These are phyloP conservation scores for Regulus satrapa DNA, from an alignment of 2,113 vertebrate species.

Conservation along the genomic window DNA sequence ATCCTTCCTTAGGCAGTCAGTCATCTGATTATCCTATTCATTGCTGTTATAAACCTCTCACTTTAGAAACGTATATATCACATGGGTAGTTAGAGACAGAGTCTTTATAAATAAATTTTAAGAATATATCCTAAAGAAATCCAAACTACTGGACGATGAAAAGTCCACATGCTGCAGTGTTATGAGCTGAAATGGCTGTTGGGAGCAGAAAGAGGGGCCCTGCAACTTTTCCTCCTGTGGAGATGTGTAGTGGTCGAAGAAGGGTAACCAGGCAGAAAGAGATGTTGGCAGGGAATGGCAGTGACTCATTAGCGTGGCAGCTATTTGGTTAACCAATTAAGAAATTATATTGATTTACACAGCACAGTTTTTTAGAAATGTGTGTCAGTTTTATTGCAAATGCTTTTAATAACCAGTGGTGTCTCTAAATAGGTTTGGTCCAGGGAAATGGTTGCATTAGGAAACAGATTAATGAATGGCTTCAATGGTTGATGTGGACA, in stretches of 20 bases:
- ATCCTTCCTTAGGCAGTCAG: neutral
- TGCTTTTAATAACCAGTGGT: neutral
- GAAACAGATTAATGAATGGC: neutral
- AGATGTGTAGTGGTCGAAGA: neutral
- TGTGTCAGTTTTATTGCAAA: neutral
- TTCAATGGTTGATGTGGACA: neutral
- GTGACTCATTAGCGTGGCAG: neutral
- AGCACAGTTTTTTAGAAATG: neutral
- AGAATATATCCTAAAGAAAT: neutral
- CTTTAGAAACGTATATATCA: neutral
- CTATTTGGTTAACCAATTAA: constrained; percentile 14
- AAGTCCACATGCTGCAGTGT: neutral
- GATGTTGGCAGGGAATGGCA: neutral
- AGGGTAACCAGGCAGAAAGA: neutral
- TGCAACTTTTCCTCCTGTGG: neutral
- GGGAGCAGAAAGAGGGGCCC: neutral
- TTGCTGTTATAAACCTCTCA: neutral
- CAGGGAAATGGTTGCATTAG: neutral
- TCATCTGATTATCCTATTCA: neutral
- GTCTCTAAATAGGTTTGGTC: neutral
- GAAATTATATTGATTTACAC: neutral
- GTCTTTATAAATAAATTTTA: neutral
- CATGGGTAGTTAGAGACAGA: neutral
- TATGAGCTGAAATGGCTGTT: neutral
- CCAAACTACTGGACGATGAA: neutral